Percentiles rank a stretch among this genome's conserved stretches.
phyloP scores from a whole-genome alignment of 2,113 vertebrate genomes.

The Zosterops borbonicus region DNA sequence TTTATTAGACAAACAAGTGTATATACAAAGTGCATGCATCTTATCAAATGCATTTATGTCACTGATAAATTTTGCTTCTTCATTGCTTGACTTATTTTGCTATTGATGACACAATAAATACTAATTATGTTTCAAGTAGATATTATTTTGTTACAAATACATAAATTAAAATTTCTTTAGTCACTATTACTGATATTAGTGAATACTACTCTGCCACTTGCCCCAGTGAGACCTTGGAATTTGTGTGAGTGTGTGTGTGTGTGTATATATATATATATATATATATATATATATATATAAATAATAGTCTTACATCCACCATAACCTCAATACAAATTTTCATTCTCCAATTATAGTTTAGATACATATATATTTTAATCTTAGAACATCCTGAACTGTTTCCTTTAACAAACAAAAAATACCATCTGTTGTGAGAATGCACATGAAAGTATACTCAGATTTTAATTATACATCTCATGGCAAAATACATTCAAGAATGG shows the following conservation, averaged over 20 bases:
- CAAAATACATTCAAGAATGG: constrained; percentile 47
- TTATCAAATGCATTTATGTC: neutral
- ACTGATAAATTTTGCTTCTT: neutral
- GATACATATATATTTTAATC: constrained; percentile 65
- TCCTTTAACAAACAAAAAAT: constrained; percentile 68
- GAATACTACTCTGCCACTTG: neutral
- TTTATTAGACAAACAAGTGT: neutral
- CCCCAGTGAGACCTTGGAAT: neutral
- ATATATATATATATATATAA: neutral
- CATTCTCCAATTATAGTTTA: constrained; percentile 48
- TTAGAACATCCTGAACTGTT: constrained; percentile 65
- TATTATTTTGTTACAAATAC: neutral
- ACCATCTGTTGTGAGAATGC: constrained; percentile 68
- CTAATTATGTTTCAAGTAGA: neutral
- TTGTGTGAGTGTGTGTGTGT: neutral
- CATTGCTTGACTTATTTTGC: neutral
- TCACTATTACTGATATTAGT: neutral
- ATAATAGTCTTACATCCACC: constrained; percentile 10
- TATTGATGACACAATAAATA: neutral
- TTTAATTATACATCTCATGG: constrained; percentile 67
- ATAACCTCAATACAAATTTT: constrained; percentile 52
- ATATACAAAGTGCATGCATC: neutral
- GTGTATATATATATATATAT: neutral
- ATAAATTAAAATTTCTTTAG: neutral
- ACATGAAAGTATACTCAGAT: constrained; percentile 60